Conservation (phyloP, 1,140 invertebrate species). For the Oedothorax gibbosus region DNA sequence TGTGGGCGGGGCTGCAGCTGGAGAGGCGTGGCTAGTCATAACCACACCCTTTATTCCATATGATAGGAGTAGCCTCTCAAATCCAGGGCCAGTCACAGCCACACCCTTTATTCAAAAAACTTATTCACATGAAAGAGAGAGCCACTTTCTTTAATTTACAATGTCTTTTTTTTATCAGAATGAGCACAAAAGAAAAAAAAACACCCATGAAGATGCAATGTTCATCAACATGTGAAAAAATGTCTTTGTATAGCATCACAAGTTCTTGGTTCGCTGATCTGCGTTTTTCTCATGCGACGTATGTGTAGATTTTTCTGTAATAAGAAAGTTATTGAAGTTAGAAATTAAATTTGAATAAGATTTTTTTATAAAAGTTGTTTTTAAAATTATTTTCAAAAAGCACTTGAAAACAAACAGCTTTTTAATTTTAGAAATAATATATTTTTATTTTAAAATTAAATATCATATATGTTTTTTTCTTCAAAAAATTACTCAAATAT, state of each 20-base stretch:
- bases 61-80: background rate
- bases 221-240: constrained; percentile 12
- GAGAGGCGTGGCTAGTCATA: background rate
- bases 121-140: no score
- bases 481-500: no score
- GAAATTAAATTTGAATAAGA: background rate
- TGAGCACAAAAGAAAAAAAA: background rate
- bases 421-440: background rate
- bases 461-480: no score
- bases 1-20: background rate
- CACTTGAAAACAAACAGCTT: background rate
- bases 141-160: constrained; percentile 23
- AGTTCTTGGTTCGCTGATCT: background rate
- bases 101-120: background rate
- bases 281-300: constrained; percentile 81
- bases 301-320: constrained; percentile 89
- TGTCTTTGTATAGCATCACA: constrained; percentile 26
- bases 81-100: background rate
- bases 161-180: background rate
- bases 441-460: no score
- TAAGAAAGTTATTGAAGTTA: background rate
- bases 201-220: background rate
- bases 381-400: background rate
- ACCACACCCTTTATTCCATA: background rate
- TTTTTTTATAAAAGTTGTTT: no score